Conservation (phyloP, 2,113 vertebrate genomes). For the Parus major region DNA sequence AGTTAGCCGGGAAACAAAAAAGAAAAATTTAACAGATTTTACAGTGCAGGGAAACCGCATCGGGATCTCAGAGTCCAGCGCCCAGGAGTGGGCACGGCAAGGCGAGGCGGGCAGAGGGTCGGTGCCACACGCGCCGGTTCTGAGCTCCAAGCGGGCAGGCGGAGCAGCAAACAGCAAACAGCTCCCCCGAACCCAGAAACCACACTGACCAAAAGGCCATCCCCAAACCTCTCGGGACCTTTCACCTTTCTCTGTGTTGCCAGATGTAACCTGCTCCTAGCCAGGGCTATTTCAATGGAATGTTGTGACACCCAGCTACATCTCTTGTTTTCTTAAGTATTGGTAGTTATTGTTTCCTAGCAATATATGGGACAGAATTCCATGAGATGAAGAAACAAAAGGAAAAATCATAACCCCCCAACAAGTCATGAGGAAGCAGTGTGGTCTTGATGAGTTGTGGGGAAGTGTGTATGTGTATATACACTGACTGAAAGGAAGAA, state of each 20-base stretch:
- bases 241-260: background rate
- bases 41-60: background rate
- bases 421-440: background rate
- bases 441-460: background rate
- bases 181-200: rapidly evolving
- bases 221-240: background rate
- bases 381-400: background rate
- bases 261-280: background rate
- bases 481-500: background rate
- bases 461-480: background rate
- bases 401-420: background rate
- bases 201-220: background rate
- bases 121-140: rapidly evolving
- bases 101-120: rapidly evolving
- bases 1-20: rapidly evolving
- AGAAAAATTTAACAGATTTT: background rate
- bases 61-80: rapidly evolving
- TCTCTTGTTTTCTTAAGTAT: background rate
- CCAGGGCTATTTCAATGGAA: background rate
- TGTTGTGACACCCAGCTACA: no score
- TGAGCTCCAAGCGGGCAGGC: background rate
- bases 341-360: background rate
- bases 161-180: background rate
- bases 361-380: background rate
- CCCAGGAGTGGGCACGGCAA: rapidly evolving